Evolutionary conservation across 1,140 invertebrate species (phyloP), one percentile per base, ranked within the genome.

Genomic region (Andrena cerasifolii): DNA sequence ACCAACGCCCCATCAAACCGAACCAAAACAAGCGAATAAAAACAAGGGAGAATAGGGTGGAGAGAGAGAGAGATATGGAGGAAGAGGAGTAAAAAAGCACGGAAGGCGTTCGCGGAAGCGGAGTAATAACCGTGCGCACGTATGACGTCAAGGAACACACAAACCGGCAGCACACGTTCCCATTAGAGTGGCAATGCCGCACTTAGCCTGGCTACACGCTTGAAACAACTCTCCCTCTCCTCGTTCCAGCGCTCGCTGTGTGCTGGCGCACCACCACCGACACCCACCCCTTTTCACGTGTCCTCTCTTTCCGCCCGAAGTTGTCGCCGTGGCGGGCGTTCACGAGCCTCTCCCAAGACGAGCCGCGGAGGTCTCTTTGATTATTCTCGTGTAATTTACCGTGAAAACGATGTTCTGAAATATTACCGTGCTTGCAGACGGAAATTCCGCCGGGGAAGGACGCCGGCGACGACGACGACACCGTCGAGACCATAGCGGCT

Each of bases 341-440:
- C 33, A 26, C 72, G 21, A 68, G 40, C 56, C 51, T 68, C 73
- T 68, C 73, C 65, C 63, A 76, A 76, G 73, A 76, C 73, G 53
- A 58, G 63, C 43, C 73, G 6, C 65, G 59, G 26, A 68, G 56
- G 53, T 68, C 53, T 45, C 65, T 76, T 76, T 76, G 73, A 76
- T 76, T 76, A 76, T 76, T 76, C 73, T 68, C 73, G 73, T 68
- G 73, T 76, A 76, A 76, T 76, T 76, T 68, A 68, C 65, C 73
- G 73, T 76, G 73, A 66, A 76, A 76, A 76, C 73, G 73, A 76
- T 68, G 73, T 76, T 76, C 73, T 76, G 73, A 76, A 76, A 76
- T 76, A 76, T 76, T 76, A 76, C 73, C 51, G 63, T 59, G 73
- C 43, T 68, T 7, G 73, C 53, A 40, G 73, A 56, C 63, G 73